Conservation (phyloP, 1,140 invertebrate genomes). For the Apis dorsata region DNA sequence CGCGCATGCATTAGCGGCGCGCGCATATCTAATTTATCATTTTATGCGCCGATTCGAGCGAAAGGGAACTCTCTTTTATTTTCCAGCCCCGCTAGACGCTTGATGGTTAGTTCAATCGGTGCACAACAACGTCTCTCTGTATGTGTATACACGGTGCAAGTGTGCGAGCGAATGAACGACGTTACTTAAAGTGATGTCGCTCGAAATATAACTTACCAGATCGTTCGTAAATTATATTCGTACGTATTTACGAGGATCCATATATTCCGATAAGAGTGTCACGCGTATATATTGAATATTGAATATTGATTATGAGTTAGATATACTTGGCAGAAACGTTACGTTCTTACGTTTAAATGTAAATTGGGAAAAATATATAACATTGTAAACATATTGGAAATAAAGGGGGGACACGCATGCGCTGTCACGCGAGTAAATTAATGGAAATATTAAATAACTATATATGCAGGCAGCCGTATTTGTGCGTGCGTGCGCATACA, state of each 20-base stretch:
- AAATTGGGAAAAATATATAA: not conserved
- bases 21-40: constrained; percentile 67
- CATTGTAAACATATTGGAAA: not conserved
- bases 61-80: constrained; percentile 40
- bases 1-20: constrained; percentile 56
- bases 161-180: not conserved
- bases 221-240: not conserved
- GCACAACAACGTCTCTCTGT: not conserved
- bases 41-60: constrained; percentile 49
- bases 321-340: not conserved
- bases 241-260: not conserved
- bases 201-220: no score
- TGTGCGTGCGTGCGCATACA: constrained; percentile 40
- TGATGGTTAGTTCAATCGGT: constrained; percentile 36
- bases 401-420: not conserved
- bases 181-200: not conserved
- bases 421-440: constrained; percentile 3
- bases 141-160: not conserved
- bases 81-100: constrained; percentile 1
- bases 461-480: not conserved
- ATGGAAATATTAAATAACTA: constrained; percentile 38
- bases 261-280: not conserved
- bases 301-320: no score
- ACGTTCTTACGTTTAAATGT: not conserved
- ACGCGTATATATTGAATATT: not conserved